Conservation (phyloP, 2,797 vertebrate genomes). For the Limnodromus scolopaceus region DNA sequence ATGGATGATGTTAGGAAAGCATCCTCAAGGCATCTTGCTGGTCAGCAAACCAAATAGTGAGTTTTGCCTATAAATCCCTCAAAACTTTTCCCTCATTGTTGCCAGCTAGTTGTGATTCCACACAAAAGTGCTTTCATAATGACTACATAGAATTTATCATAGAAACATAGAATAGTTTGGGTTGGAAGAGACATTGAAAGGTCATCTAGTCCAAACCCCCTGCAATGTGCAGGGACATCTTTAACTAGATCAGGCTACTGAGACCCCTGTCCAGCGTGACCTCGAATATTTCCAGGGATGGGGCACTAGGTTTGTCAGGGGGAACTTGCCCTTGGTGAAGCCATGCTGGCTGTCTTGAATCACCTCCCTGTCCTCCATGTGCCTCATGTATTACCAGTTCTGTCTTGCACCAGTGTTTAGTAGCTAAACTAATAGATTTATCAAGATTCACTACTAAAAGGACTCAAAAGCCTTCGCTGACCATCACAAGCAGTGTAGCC, state of each 20-base stretch:
- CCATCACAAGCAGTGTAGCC: not conserved
- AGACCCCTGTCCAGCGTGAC: not conserved
- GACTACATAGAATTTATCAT: not conserved
- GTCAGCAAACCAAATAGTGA: not conserved
- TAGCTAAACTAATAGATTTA: not conserved
- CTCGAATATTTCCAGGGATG: not conserved
- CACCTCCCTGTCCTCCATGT: not conserved
- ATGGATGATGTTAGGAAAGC: not conserved
- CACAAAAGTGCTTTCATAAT: not conserved
- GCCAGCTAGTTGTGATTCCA: not conserved
- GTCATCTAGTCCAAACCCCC: not conserved
- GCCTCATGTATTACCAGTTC: not conserved
- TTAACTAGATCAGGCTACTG: not conserved
- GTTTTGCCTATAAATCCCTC: not conserved
- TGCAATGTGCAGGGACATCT: not conserved
- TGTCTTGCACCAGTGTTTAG: not conserved
- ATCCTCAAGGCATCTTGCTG: not conserved
- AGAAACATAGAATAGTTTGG: not conserved
- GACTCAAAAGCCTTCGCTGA: not conserved
- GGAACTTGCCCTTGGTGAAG: not conserved
- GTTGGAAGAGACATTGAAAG: not conserved
- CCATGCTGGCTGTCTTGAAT: not conserved
- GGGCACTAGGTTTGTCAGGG: not conserved
- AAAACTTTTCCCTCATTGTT: not conserved
- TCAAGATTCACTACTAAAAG: not conserved